These are phyloP conservation scores for Coronaproctus castanopsis DNA, from an alignment of 2,888 invertebrate genomes.

Conservation along the genomic window DNA sequence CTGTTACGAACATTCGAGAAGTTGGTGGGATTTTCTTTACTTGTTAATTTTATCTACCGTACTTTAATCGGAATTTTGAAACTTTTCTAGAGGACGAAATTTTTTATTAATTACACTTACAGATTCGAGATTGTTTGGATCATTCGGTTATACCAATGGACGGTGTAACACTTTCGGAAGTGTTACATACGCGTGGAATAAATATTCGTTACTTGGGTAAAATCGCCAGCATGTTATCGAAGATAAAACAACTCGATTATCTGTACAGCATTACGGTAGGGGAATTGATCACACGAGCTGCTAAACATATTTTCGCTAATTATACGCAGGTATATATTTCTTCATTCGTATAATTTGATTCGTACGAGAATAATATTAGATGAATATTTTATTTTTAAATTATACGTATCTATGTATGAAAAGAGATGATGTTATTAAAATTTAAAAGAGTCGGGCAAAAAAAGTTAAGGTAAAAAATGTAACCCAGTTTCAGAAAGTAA, in stretches of 20 bases:
- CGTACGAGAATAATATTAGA: not conserved
- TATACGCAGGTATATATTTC: constrained; percentile 51
- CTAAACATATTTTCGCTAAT: constrained; percentile 80
- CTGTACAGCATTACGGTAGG: constrained; percentile 70
- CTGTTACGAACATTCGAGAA: too few relatives aligned
- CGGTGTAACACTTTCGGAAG: constrained; percentile 75
- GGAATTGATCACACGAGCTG: constrained; percentile 73
- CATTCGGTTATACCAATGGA: constrained; percentile 89
- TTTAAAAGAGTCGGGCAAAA: too few relatives aligned
- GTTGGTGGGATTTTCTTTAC: too few relatives aligned
- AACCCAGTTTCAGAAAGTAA: too few relatives aligned
- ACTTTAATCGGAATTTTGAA: too few relatives aligned
- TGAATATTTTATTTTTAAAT: not conserved
- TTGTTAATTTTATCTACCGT: too few relatives aligned
- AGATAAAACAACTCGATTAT: constrained; percentile 64
- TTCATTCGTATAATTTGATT: not conserved
- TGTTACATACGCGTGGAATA: constrained; percentile 85
- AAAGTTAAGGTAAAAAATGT: too few relatives aligned
- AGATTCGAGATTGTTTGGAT: constrained; percentile 76
- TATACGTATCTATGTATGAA: too few relatives aligned
- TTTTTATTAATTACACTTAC: constrained; percentile 10
- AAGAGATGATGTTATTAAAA: too few relatives aligned
- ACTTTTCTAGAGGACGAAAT: too few relatives aligned
- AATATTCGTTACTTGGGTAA: constrained; percentile 93
- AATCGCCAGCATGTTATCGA: constrained; percentile 55